These are phyloP conservation scores for Pseudomyrmex gracilis DNA, from an alignment of 1,140 invertebrate genomes.

Conservation along the genomic window DNA sequence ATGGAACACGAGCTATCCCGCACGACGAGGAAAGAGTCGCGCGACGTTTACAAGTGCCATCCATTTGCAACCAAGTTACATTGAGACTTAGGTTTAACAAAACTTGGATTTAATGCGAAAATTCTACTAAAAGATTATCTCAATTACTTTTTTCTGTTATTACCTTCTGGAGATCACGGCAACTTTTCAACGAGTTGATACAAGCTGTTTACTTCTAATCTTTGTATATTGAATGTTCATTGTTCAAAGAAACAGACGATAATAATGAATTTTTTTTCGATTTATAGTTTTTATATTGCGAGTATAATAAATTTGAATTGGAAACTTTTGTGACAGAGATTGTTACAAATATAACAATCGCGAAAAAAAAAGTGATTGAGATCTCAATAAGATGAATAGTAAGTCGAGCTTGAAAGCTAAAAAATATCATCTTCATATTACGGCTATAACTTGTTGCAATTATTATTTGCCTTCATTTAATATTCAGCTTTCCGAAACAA, in stretches of 20 bases:
- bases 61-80: background rate
- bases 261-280: background rate
- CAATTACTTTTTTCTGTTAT: background rate
- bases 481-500: conserved; percentile 15
- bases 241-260: background rate
- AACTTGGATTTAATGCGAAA: background rate
- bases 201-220: background rate
- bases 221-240: background rate
- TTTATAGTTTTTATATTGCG: background rate
- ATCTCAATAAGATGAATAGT: conserved; percentile 17
- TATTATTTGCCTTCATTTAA: conserved; percentile 38
- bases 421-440: conserved; percentile 23
- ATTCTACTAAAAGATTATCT: background rate
- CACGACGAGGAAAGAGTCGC: background rate
- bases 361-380: background rate
- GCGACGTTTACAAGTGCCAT: background rate
- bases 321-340: background rate
- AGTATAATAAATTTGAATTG: background rate
- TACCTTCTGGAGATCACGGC: background rate
- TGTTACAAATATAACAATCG: conserved; percentile 26
- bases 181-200: background rate
- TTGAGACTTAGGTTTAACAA: background rate
- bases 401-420: conserved; percentile 9
- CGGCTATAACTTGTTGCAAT: background rate
- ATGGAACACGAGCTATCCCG: background rate